Conservation (phyloP, 1,140 invertebrate genomes). For the Ceratina japonica region DNA sequence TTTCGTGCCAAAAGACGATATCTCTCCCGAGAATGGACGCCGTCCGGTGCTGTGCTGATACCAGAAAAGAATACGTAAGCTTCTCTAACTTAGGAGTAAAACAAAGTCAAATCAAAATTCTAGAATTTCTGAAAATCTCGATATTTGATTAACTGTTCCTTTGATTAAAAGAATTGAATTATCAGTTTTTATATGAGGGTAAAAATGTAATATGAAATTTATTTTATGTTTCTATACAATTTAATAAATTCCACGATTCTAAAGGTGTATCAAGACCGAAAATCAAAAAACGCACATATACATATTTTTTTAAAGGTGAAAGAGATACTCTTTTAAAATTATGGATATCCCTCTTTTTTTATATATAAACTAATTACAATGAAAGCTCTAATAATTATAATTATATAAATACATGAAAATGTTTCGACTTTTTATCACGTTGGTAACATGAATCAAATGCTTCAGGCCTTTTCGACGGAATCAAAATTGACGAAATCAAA, state of each 20-base stretch:
- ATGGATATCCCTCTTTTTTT: slow-evolving; percentile 4
- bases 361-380: too few relatives aligned
- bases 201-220: background rate
- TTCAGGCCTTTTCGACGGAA: background rate
- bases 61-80: background rate
- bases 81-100: background rate
- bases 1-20: slow-evolving; percentile 61
- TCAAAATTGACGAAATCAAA: background rate
- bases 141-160: background rate
- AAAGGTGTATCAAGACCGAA: slow-evolving; percentile 26
- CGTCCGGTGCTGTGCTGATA: slow-evolving; percentile 41
- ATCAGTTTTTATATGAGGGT: background rate
- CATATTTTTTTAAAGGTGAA: slow-evolving; percentile 23
- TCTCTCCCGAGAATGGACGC: slow-evolving; percentile 40
- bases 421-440: too few relatives aligned
- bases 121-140: background rate
- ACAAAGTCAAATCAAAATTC: background rate
- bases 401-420: background rate
- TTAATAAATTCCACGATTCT: slow-evolving; percentile 17
- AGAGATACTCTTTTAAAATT: slow-evolving; percentile 32
- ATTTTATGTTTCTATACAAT: background rate
- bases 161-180: background rate
- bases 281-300: slow-evolving; percentile 13
- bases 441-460: background rate
- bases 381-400: background rate